Conservation (phyloP, 2,888 invertebrate genomes). For the Leptinotarsa rubiginosa region DNA sequence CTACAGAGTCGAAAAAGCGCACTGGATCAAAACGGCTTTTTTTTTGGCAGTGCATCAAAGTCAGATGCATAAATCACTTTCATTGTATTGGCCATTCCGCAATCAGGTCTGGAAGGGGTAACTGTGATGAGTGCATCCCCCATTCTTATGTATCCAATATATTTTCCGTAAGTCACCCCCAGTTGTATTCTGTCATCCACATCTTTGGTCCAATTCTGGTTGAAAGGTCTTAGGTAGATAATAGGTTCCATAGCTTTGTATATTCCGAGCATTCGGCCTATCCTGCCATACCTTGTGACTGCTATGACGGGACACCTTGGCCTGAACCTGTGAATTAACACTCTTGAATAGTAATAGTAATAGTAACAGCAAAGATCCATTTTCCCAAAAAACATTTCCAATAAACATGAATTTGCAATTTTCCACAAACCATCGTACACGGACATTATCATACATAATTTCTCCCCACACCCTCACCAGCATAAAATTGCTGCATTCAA, state of each 20-base stretch:
- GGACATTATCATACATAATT: too few relatives aligned
- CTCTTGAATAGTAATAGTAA: too few relatives aligned
- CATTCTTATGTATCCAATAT: slow-evolving; percentile 73
- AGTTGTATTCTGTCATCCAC: slow-evolving; percentile 72
- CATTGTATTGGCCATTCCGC: slow-evolving; percentile 78
- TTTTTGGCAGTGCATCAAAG: slow-evolving; percentile 48
- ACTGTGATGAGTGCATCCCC: slow-evolving; percentile 79
- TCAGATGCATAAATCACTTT: slow-evolving; percentile 71
- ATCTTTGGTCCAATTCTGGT: slow-evolving; percentile 71
- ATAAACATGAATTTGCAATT: too few relatives aligned
- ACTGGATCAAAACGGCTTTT: not conserved
- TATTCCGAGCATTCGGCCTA: slow-evolving; percentile 76
- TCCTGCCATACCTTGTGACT: slow-evolving; percentile 76
- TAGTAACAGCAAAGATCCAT: too few relatives aligned
- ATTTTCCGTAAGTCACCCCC: slow-evolving; percentile 73
- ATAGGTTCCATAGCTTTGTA: slow-evolving; percentile 70
- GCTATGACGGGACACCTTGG: slow-evolving; percentile 82
- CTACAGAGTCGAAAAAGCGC: not conserved
- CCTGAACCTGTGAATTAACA: slow-evolving; percentile 56
- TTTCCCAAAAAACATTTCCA: too few relatives aligned
- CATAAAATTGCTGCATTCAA: too few relatives aligned
- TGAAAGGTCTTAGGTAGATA: slow-evolving; percentile 67
- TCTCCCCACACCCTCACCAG: too few relatives aligned
- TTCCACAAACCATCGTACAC: too few relatives aligned
- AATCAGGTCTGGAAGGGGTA: slow-evolving; percentile 77